Percentiles rank a stretch among this genome's conserved stretches.
Conservation (phyloP, 2,888 invertebrate species). For the Biston stratarius region DNA sequence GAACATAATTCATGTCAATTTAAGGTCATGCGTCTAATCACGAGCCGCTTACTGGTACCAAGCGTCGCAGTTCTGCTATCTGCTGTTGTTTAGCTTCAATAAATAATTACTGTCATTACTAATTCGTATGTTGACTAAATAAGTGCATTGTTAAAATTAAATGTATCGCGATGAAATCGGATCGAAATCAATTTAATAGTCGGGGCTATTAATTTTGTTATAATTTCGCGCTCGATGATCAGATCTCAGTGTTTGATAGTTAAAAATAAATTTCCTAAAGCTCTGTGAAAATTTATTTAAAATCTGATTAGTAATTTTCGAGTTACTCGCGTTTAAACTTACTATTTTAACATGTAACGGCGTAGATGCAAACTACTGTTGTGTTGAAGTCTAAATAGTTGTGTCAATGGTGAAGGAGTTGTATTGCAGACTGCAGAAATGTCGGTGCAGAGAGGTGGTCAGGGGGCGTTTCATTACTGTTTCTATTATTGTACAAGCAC, state of each 20-base stretch:
- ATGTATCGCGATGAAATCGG: not conserved
- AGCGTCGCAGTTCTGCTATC: slow-evolving; percentile 55
- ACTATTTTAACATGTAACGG: slow-evolving; percentile 13
- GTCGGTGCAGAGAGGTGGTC: slow-evolving; percentile 72
- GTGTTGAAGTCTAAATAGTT: not conserved
- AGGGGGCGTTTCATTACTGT: slow-evolving; percentile 71
- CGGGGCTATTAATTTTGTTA: not conserved
- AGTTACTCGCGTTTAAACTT: not conserved
- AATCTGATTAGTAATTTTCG: not conserved
- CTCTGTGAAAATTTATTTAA: not conserved
- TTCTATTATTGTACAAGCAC: slow-evolving; percentile 74
- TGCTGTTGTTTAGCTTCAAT: slow-evolving; percentile 52
- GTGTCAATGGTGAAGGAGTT: slow-evolving; percentile 62
- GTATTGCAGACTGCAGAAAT: slow-evolving; percentile 49
- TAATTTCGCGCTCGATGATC: not conserved
- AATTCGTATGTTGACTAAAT: slow-evolving; percentile 42
- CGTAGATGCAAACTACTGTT: not conserved
- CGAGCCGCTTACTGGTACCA: slow-evolving; percentile 22
- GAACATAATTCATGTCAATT: not conserved
- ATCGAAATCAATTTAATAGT: not conserved
- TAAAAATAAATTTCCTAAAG: not conserved
- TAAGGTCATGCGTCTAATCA: slow-evolving; percentile 18
- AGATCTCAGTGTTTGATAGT: not conserved
- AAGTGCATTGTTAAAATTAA: slow-evolving; percentile 11
- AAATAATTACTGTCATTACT: slow-evolving; percentile 59